Evolutionary conservation across 2,888 invertebrate genomes (phyloP).

Genomic region (Andrena bucephala): DNA sequence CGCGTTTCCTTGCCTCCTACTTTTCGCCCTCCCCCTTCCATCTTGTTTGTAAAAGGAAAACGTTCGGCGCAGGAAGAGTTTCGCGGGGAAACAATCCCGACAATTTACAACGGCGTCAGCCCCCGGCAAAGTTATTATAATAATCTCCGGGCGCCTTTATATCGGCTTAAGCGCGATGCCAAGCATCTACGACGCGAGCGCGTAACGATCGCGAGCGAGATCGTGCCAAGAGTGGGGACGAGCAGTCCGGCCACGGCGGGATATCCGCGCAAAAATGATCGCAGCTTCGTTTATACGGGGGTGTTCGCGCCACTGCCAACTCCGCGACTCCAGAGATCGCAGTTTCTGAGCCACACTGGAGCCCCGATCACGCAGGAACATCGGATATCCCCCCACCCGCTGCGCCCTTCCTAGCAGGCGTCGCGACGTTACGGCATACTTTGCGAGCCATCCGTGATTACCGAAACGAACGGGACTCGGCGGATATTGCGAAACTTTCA

Average conservation of each 20-base stretch:
- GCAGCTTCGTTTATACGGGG: conserved; percentile 57
- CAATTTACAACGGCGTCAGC: conserved; percentile 41
- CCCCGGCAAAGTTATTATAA: conserved; percentile 65
- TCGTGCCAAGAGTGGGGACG: conserved; percentile 67
- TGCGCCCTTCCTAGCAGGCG: conserved; percentile 29
- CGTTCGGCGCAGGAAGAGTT: not conserved
- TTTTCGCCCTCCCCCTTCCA: not conserved
- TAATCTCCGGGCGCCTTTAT: conserved; percentile 68
- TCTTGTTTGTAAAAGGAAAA: not conserved
- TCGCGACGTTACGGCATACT: conserved; percentile 33
- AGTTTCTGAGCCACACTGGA: conserved; percentile 16
- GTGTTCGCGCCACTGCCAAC: conserved; percentile 57
- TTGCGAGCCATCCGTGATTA: conserved; percentile 26
- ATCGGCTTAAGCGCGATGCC: conserved; percentile 66
- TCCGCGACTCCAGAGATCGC: conserved; percentile 41
- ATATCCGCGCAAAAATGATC: conserved; percentile 65
- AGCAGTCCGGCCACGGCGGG: conserved; percentile 48
- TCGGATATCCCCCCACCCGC: conserved; percentile 17
- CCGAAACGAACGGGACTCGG: not conserved
- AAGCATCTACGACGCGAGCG: conserved; percentile 48
- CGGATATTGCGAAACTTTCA: conserved; percentile 64
- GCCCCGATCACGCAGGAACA: not conserved
- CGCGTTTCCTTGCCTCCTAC: not conserved
- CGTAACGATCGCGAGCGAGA: conserved; percentile 59
- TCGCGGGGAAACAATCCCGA: conserved; percentile 43